A percentile compares a stretch with the other conserved stretches of the same genome.
These are phyloP conservation scores for Corydoras maculifer DNA, from an alignment of 2,113 vertebrate species.

Conservation along the genomic window DNA sequence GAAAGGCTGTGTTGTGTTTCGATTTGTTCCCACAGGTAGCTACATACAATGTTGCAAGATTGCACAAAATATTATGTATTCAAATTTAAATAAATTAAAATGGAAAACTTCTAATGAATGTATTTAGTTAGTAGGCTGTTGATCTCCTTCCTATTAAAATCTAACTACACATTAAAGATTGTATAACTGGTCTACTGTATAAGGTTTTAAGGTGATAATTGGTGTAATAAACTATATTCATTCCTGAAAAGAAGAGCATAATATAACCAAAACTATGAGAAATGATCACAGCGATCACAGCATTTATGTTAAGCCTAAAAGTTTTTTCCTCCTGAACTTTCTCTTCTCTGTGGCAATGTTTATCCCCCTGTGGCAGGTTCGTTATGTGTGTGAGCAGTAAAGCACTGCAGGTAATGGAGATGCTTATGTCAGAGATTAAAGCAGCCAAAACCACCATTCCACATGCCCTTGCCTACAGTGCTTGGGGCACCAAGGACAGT, in stretches of 20 bases:
- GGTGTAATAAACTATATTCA: too few relatives aligned
- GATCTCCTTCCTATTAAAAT: too few relatives aligned
- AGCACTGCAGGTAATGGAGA: background rate
- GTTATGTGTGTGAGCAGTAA: background rate
- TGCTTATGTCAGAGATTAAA: background rate
- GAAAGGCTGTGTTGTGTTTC: slow-evolving; percentile 23
- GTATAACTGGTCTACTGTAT: too few relatives aligned
- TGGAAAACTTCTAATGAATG: too few relatives aligned
- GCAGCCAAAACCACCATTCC: background rate
- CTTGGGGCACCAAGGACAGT: background rate
- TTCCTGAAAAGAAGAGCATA: too few relatives aligned
- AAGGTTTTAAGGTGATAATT: too few relatives aligned
- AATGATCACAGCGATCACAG: background rate
- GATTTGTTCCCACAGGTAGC: slow-evolving; percentile 9
- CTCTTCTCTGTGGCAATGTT: slow-evolving; percentile 1
- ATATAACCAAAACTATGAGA: too few relatives aligned
- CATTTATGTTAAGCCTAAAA: slow-evolving; percentile 40
- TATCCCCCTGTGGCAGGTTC: background rate
- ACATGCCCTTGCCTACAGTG: too few relatives aligned
- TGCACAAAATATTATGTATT: too few relatives aligned
- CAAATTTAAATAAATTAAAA: too few relatives aligned
- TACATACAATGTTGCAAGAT: background rate
- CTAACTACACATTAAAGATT: too few relatives aligned
- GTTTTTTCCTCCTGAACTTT: slow-evolving; percentile 18
- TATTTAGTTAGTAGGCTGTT: too few relatives aligned